Conservation (phyloP, 1,140 invertebrate species). For the Zeugodacus cucurbitae region DNA sequence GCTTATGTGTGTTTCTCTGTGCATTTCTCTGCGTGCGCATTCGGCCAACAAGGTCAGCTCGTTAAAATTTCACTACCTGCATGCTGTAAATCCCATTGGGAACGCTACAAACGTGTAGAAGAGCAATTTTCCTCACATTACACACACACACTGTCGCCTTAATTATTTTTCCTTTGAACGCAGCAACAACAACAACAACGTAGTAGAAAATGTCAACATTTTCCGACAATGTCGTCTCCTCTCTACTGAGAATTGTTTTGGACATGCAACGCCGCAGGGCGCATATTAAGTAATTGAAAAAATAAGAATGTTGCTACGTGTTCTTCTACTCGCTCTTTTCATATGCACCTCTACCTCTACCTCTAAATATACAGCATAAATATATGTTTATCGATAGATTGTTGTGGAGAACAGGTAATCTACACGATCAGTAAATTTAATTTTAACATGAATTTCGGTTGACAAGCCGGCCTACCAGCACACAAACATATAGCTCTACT, state of each 20-base stretch:
- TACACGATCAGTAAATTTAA: slow-evolving; percentile 29
- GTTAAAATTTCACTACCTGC: slow-evolving; percentile 31
- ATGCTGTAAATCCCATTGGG: neutral
- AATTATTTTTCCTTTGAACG: slow-evolving; percentile 28
- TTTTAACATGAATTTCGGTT: slow-evolving; percentile 30
- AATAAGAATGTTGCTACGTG: slow-evolving; percentile 28
- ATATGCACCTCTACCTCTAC: neutral
- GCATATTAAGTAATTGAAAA: slow-evolving; percentile 38
- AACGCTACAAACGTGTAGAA: neutral
- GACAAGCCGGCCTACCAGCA: neutral
- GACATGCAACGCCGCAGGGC: slow-evolving; percentile 14
- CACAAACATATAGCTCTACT: neutral
- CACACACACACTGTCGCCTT: neutral
- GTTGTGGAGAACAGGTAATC: neutral
- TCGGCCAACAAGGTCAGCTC: slow-evolving; percentile 22
- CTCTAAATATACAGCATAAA: neutral
- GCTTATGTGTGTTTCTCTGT: neutral
- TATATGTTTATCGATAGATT: neutral
- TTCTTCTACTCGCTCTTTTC: neutral
- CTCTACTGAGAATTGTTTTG: neutral
- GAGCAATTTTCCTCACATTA: neutral
- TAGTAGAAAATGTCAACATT: slow-evolving; percentile 21
- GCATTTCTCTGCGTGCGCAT: neutral
- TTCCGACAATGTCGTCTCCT: neutral
- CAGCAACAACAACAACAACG: neutral